phyloP scores from a whole-genome alignment of 2,113 vertebrate species.

The Oryzias woworae region DNA sequence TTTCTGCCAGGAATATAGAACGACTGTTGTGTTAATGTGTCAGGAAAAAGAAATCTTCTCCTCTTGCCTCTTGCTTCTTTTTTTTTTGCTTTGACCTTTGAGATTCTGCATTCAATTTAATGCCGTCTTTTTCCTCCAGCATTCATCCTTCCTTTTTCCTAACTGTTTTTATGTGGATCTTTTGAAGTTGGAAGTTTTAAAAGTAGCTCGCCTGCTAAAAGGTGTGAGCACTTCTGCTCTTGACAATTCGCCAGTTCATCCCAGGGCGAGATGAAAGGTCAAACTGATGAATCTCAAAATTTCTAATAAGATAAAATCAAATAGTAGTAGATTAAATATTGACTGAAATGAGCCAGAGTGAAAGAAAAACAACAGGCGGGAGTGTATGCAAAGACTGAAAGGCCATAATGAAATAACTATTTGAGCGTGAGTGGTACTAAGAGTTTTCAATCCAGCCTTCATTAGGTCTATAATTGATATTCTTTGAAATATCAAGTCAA shows the following conservation, averaged over 20 bases:
- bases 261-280: too few species aligned
- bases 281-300: too few species aligned
- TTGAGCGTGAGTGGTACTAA: conserved; percentile 17
- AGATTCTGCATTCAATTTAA: conserved; percentile 6
- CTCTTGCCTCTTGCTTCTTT: neutral
- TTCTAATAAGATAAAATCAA: too few species aligned
- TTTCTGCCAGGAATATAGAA: too few species aligned
- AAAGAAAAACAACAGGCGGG: too few species aligned
- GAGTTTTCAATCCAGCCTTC: conserved; percentile 16
- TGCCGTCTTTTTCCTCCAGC: conserved; percentile 9
- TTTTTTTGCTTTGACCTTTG: neutral
- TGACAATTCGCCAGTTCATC: too few species aligned
- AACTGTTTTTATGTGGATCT: too few species aligned
- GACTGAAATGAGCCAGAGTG: neutral
- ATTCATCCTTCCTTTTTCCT: too few species aligned
- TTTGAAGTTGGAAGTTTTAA: too few species aligned
- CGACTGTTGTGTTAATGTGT: neutral
- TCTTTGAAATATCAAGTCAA: conserved; percentile 30
- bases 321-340: conserved; percentile 11
- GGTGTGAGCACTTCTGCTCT: too few species aligned
- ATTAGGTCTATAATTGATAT: conserved; percentile 46
- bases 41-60: conserved; percentile 1
- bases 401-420: conserved; percentile 12
- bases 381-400: neutral
- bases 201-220: too few species aligned